phyloP scores from a whole-genome alignment of 1,140 invertebrate genomes.

The Campoletis sonorensis region DNA sequence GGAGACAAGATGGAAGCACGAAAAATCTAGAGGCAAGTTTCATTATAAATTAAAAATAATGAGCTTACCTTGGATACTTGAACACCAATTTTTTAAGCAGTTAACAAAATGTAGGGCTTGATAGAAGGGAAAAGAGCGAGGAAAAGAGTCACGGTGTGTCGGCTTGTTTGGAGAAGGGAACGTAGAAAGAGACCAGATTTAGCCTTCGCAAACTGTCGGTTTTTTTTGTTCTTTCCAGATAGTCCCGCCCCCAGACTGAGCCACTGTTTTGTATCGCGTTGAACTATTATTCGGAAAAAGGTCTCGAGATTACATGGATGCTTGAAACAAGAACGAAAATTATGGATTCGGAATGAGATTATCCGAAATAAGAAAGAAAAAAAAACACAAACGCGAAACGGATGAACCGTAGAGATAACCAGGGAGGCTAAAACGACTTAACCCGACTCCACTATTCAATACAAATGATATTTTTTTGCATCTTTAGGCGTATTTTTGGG shows the following conservation, averaged over 20 bases:
- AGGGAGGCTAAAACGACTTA: not conserved
- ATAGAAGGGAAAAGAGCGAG: not conserved
- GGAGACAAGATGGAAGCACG: not conserved
- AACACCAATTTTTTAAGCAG: conserved; percentile 2
- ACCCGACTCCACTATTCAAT: not conserved
- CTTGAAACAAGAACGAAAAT: not conserved
- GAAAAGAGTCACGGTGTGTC: not conserved
- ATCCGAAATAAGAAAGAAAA: not conserved
- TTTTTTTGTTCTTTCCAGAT: not conserved
- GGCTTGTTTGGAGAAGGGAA: not conserved
- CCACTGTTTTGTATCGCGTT: not conserved
- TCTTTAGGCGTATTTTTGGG: not conserved
- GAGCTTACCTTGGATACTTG: not conserved
- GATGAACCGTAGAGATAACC: not conserved
- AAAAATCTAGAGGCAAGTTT: not conserved
- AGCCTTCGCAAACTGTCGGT: not conserved
- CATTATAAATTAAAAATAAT: conserved; percentile 18
- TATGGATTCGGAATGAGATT: not conserved
- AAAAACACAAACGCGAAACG: not conserved
- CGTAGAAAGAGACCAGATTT: not conserved
- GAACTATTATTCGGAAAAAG: not conserved
- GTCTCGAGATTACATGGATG: not conserved
- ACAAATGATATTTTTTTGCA: not conserved
- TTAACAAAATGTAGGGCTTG: not conserved
- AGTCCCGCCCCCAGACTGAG: not conserved